Percentiles rank a stretch among this genome's conserved stretches.
Evolutionary conservation across 2,797 vertebrate genomes (phyloP).

Genomic region (Onychomys torridus): DNA sequence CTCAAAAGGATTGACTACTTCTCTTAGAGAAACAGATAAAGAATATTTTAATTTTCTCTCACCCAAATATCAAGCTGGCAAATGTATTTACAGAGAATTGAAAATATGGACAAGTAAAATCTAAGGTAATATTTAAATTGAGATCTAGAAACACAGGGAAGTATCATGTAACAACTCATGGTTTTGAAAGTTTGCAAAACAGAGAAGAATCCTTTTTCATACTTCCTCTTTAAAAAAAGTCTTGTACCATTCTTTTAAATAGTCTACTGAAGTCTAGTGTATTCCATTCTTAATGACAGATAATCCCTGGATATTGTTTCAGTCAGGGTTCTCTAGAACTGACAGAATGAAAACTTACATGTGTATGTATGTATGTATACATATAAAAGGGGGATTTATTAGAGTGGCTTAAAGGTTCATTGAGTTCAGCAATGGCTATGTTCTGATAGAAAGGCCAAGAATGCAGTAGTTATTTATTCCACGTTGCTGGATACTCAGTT

Average conservation of each 20-base stretch:
- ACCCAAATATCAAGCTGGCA: not conserved
- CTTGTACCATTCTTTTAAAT: not conserved
- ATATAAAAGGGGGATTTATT: not conserved
- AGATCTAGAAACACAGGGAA: not conserved
- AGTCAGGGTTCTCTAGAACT: not conserved
- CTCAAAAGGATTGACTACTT: not conserved
- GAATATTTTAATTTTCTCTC: not conserved
- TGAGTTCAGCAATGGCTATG: not conserved
- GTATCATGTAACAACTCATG: not conserved
- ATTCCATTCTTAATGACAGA: not conserved
- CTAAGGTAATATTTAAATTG: not conserved
- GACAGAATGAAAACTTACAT: not conserved
- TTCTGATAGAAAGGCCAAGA: not conserved
- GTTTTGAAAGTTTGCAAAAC: not conserved
- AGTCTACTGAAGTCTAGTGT: not conserved
- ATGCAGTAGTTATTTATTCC: not conserved
- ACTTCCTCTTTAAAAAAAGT: not conserved
- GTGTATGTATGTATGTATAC: not conserved
- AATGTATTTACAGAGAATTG: not conserved
- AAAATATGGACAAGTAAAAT: not conserved
- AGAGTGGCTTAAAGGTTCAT: not conserved
- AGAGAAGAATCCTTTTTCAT: not conserved
- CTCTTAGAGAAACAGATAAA: not conserved
- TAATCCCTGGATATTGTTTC: not conserved
- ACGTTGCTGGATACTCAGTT: not conserved